These are phyloP conservation scores for Anarhynchus alexandrinus DNA, from an alignment of 2,113 vertebrate genomes.

Conservation along the genomic window DNA sequence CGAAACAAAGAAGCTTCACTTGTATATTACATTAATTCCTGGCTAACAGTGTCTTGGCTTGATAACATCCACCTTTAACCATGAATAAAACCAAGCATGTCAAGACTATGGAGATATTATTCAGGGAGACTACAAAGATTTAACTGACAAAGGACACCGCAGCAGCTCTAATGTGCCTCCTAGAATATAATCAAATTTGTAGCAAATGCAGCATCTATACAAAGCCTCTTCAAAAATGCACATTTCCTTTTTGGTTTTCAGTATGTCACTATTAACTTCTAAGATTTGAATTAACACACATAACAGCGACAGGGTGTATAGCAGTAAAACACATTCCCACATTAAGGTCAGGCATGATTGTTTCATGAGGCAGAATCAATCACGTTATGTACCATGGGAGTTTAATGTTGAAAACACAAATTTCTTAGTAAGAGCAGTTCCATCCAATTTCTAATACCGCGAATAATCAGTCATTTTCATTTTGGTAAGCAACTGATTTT, in stretches of 20 bases:
- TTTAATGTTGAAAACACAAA: background rate
- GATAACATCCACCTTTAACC: background rate
- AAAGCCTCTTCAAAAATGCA: background rate
- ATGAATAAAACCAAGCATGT: conserved; percentile 9
- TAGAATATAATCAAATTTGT: background rate
- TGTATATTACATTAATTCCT: conserved; percentile 19
- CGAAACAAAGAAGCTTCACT: conserved; percentile 51
- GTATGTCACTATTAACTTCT: background rate
- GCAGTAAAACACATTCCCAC: background rate
- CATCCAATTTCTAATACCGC: background rate
- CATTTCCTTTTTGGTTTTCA: background rate
- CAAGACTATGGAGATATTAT: background rate
- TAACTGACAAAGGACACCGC: background rate
- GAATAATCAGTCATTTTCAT: background rate
- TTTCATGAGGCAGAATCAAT: background rate
- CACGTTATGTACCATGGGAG: background rate
- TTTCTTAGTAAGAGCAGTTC: background rate
- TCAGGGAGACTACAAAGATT: background rate
- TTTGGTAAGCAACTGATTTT: background rate
- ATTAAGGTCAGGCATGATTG: background rate
- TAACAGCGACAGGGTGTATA: background rate
- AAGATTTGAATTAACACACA: background rate
- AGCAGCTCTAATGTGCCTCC: background rate
- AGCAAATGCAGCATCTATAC: background rate
- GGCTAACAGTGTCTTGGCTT: background rate